Percentiles rank a stretch among this genome's conserved stretches.
These are phyloP conservation scores for Rhodeus uyekii DNA, from an alignment of 2,797 vertebrate genomes.

Conservation along the genomic window DNA sequence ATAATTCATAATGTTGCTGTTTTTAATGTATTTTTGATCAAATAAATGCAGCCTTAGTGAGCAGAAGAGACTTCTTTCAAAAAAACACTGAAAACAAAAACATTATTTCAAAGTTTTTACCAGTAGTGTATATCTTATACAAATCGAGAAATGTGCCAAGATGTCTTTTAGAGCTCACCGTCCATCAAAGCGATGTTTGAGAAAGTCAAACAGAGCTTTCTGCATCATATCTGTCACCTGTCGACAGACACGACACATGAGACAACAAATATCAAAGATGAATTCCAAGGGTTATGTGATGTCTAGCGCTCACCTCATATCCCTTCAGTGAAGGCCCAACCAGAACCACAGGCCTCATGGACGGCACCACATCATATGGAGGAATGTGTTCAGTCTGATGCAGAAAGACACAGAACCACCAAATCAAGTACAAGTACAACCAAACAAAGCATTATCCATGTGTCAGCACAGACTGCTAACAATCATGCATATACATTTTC, in stretches of 20 bases:
- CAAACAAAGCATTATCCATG: background rate
- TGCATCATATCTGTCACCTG: conserved; percentile 99
- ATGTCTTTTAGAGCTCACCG: conserved; percentile 77
- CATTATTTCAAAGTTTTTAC: background rate
- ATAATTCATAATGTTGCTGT: background rate
- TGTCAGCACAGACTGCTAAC: background rate
- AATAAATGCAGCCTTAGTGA: background rate
- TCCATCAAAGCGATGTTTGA: conserved; percentile 96
- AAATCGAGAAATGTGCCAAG: background rate
- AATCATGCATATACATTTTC: background rate
- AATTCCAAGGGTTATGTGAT: conserved; percentile 7
- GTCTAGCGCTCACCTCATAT: conserved; percentile 83
- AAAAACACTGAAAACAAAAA: background rate
- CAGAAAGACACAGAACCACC: conserved; percentile 15
- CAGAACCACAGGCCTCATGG: conserved; percentile 95
- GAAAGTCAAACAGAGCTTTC: conserved; percentile 97
- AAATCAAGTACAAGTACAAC: background rate
- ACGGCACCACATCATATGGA: conserved; percentile 95
- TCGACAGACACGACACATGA: background rate
- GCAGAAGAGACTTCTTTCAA: background rate
- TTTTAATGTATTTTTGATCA: background rate
- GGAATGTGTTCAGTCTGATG: conserved; percentile 86
- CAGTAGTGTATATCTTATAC: background rate
- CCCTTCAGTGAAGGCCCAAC: conserved; percentile 96
- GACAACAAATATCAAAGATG: background rate